Base-by-base conservation (phyloP, 2,113 vertebrate genomes). In the Chloroceryle aenea region DNA sequence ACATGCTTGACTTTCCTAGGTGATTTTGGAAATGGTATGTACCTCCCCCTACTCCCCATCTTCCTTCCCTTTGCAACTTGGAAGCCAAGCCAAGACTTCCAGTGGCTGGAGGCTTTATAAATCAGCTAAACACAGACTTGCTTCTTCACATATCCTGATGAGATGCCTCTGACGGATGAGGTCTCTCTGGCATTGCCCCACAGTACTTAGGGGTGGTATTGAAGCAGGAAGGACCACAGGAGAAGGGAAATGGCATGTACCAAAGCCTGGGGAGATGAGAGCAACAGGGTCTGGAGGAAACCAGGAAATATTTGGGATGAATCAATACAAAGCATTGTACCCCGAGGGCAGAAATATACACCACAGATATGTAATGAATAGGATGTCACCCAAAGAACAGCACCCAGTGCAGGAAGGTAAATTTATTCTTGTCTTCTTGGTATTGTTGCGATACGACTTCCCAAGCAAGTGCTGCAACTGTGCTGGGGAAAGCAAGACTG, bases 231-330 rank as follows among this genome's bases (percentile, higher is more conserved):
- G 36, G 61, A 36, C n/a, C 40, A 36, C 52, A 50, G 72, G 48
- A 85, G n/a, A 89, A 75, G 32, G 43, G 79, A 93, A 80, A 34
- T n/a, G 63, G 38, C 36, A 48, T 21, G 16, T 73, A 36, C 38
- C 1, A 3, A 93, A 78, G 38, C 59, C 67, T 77, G 71, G 87
- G 72, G 62, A 80, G 72, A 63, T 81, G 61, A 61, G 32, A 48
- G 30, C 76, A 84, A 64, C 18, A 42, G 43, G 32, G 23, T 32
- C 63, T 84, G 32, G 32, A 84, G 72, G 42, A 91, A 91, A 93
- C n/a, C 25, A 40, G 83, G 85, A 72, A 84, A 92, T 40, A 87
- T 91, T 94, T 90, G 76, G 56, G 47, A 80, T 62, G 88, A 88
- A 94, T 74, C 61, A 96, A n/a, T 13, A 22, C 25, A 90, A 86